Base-by-base conservation (phyloP, 2,113 vertebrate genomes). In the Solenodon paradoxus region DNA sequence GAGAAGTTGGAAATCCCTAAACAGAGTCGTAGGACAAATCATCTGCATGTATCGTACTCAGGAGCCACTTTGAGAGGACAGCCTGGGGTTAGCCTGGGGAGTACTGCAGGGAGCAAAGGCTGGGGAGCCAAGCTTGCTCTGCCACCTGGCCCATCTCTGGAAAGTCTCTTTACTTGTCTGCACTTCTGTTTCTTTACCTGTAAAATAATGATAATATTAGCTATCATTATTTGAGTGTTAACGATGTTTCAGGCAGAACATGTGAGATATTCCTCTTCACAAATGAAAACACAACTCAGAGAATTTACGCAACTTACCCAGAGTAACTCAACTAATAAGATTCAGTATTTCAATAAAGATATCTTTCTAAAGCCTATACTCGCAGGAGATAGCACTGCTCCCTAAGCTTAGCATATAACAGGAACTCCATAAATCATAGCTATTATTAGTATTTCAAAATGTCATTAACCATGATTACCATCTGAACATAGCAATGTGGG, bases 281-380 rank as follows among this genome's bases (percentile, higher is more conserved):
- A 93, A 84, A 77, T 49, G 47, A 88, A 66, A 88, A 66, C 59
- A 78, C 59, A 88, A 89, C 57, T 72, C 35, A 72, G 64, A 72
- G 19, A 63, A 20, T 64, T 88, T 51, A n/a, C 86, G 53, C 42
- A 7, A 75, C 47, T 53, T 49, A 49, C n/a, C 66, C 51, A 49
- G 26, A 20, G 78, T 17, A 63, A 47, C 8, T 61, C 26, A 85
- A 35, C 74, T 47, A 75, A 20, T 2, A 72, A 87, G 26, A 91
- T 16, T 90, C 42, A 10, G 24, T 38, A 15, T 82, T 85, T 78
- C 86, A 53, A 92, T 17, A 64, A 55, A 87, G 8, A 13, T 63
- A 69, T 55, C 49, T 72, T 42, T 71, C 47, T 78, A 69, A 72
- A 13, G 28, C n/a, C 10, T 51, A 4, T 59, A 28, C 30, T 61